Evolutionary conservation across 2,888 invertebrate genomes (phyloP).

Genomic region (Agriopis marginaria): DNA sequence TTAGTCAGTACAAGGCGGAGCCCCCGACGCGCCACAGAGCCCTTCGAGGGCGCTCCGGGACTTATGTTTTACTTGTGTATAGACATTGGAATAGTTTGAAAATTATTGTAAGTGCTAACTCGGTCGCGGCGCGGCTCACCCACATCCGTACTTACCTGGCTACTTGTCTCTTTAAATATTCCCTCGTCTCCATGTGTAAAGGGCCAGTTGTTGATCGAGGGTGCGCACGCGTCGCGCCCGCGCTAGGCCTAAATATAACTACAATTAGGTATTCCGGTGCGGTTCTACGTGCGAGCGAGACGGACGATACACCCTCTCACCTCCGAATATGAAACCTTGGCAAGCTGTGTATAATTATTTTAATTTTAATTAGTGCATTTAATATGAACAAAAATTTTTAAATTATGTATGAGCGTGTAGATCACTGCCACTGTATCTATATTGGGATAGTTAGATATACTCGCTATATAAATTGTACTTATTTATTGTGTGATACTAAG

Average conservation of each 20-base stretch:
- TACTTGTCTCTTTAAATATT: slow-evolving; percentile 50
- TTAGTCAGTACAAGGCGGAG: slow-evolving; percentile 39
- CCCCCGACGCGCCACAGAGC: slow-evolving; percentile 27
- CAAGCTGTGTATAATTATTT: slow-evolving; percentile 56
- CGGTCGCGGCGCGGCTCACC: slow-evolving; percentile 54
- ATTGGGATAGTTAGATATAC: slow-evolving; percentile 64
- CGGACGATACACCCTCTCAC: slow-evolving; percentile 63
- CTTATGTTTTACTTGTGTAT: slow-evolving; percentile 78
- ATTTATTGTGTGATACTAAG: slow-evolving; percentile 70
- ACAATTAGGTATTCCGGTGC: slow-evolving; percentile 63
- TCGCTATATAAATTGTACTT: slow-evolving; percentile 71
- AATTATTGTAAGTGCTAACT: slow-evolving; percentile 67
- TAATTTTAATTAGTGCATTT: slow-evolving; percentile 69
- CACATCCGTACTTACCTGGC: slow-evolving; percentile 47
- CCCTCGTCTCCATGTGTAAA: slow-evolving; percentile 41
- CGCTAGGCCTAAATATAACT: slow-evolving; percentile 45
- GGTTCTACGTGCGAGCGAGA: slow-evolving; percentile 52
- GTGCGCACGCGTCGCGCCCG: slow-evolving; percentile 25
- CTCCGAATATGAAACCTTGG: slow-evolving; percentile 48
- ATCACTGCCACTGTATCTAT: slow-evolving; percentile 75
- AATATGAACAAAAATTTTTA: slow-evolving; percentile 70
- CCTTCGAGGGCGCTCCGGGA: slow-evolving; percentile 65
- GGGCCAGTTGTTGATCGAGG: not conserved
- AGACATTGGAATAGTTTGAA: slow-evolving; percentile 72
- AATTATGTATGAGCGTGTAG: slow-evolving; percentile 69